These are phyloP conservation scores for Catalaphyllia jardinei DNA, from an alignment of 64 coral and sea anemone genomes.

Conservation along the genomic window DNA sequence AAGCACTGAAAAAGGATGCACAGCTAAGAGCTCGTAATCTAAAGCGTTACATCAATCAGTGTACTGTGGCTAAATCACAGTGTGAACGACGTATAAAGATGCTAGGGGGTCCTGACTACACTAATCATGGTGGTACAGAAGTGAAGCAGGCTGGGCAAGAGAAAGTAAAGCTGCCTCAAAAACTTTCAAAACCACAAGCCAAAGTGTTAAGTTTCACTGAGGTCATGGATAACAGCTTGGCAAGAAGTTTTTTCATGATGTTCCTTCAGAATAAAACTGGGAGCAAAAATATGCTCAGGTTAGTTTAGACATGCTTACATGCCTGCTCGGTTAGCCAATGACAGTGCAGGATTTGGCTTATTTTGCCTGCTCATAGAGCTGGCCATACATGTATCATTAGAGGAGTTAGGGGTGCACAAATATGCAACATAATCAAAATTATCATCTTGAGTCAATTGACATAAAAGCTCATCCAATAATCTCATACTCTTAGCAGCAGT, in stretches of 20 bases:
- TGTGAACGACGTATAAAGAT: slow-evolving; percentile 96
- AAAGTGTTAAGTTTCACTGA: slow-evolving; percentile 88
- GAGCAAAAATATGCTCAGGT: slow-evolving; percentile 93
- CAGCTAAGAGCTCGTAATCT: slow-evolving; percentile 93
- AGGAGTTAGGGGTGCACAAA: too few relatives aligned
- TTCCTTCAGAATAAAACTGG: slow-evolving; percentile 90
- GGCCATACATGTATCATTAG: too few relatives aligned
- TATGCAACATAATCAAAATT: too few relatives aligned
- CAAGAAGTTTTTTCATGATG: slow-evolving; percentile 97
- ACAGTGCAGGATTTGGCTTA: too few relatives aligned
- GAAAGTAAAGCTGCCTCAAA: slow-evolving; percentile 35
- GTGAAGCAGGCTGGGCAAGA: slow-evolving; percentile 10
- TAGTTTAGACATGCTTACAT: neutral
- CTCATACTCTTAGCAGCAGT: neutral
- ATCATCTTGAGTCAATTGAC: too few relatives aligned
- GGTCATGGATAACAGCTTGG: slow-evolving; percentile 97
- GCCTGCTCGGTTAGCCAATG: too few relatives aligned
- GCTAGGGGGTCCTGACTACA: slow-evolving; percentile 94
- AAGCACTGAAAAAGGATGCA: slow-evolving; percentile 84
- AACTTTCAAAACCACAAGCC: slow-evolving; percentile 43
- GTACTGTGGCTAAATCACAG: slow-evolving; percentile 96
- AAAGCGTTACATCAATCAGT: slow-evolving; percentile 98
- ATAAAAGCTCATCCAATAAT: neutral
- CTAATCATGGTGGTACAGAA: slow-evolving; percentile 55
- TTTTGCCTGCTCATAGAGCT: too few relatives aligned